Percentiles rank a stretch among this genome's conserved stretches.
phyloP scores from a whole-genome alignment of 2,797 vertebrate species.

The Hypotaenidia philippensis region DNA sequence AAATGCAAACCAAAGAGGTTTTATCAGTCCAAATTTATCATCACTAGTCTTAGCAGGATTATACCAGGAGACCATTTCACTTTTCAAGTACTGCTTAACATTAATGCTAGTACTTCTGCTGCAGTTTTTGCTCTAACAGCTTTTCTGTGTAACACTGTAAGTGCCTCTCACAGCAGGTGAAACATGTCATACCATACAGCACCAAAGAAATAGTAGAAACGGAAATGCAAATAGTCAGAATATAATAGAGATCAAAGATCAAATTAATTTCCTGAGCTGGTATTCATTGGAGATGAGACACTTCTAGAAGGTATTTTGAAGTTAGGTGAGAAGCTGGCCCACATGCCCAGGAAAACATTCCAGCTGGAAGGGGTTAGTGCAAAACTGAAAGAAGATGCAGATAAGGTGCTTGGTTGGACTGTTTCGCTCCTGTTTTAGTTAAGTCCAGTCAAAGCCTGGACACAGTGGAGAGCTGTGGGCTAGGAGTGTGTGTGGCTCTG shows the following conservation, averaged over 20 bases:
- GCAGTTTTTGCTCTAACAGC: neutral
- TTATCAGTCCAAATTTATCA: slow-evolving; percentile 27
- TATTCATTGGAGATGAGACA: neutral
- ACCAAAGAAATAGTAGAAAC: neutral
- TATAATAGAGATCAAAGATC: neutral
- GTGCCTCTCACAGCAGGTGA: neutral
- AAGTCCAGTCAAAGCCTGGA: neutral
- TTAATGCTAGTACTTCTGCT: neutral
- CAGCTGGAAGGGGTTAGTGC: neutral
- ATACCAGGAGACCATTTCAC: neutral
- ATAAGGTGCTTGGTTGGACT: neutral
- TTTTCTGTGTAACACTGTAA: neutral
- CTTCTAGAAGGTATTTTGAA: neutral
- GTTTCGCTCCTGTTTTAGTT: neutral
- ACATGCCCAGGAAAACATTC: neutral
- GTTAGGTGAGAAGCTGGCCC: neutral
- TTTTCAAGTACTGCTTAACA: neutral
- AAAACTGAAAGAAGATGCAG: neutral
- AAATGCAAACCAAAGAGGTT: neutral
- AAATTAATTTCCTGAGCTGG: neutral
- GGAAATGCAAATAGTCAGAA: neutral
- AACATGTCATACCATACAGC: neutral
- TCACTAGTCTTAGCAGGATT: slow-evolving; percentile 5
- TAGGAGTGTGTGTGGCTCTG: neutral
- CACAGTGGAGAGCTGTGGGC: neutral